These are phyloP conservation scores for Myrmecobius fasciatus DNA, from an alignment of 2,113 vertebrate genomes.

Conservation along the genomic window DNA sequence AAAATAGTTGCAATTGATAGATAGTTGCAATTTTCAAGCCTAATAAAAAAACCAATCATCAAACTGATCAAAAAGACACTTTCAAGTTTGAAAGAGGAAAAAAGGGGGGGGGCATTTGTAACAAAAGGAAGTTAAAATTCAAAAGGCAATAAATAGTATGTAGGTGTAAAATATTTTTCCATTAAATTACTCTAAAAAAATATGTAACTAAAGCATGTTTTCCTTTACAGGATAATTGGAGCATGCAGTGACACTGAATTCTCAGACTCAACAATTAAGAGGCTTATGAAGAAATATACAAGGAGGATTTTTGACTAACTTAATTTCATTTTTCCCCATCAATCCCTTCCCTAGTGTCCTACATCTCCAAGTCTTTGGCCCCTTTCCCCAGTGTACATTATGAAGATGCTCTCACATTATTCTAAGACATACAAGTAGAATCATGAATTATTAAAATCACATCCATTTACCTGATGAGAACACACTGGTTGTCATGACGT, in stretches of 20 bases:
- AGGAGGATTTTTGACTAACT: not conserved
- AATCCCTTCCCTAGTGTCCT: not conserved
- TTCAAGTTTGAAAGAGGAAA: not conserved
- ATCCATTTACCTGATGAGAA: constrained; percentile 94
- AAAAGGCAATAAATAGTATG: not conserved
- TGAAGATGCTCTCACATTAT: not conserved
- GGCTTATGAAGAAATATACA: not conserved
- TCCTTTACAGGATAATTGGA: not conserved
- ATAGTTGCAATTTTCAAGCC: not conserved
- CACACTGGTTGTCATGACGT: constrained; percentile 94
- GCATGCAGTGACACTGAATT: not conserved
- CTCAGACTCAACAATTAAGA: not conserved
- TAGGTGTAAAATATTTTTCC: not conserved
- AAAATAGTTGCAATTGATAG: constrained; percentile 5
- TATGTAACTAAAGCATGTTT: fast-evolving
- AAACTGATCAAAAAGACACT: not conserved
- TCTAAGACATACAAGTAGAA: fast-evolving
- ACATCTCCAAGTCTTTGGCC: not conserved
- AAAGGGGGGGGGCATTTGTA: not conserved
- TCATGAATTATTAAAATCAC: not conserved
- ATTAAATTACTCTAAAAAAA: not conserved
- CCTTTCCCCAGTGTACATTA: not conserved
- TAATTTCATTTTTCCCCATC: not conserved
- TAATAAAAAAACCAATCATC: not conserved
- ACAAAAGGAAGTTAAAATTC: not conserved